Evolutionary conservation across 92 coral and sea anemone genomes (phyloP).

Genomic region (Zoanthus sansibaricus): DNA sequence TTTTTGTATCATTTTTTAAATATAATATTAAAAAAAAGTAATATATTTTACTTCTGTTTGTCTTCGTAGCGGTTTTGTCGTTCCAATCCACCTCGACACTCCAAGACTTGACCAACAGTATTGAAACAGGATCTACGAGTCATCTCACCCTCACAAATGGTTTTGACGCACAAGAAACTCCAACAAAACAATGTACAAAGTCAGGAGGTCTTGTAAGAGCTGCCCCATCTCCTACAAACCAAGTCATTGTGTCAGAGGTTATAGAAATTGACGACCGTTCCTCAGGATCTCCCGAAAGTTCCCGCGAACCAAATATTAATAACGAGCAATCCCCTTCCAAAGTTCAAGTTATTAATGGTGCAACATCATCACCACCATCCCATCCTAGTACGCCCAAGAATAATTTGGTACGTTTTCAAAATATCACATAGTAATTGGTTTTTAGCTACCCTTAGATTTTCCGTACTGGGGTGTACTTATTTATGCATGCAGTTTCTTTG

Average conservation of each 20-base stretch:
- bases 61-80: slow-evolving; percentile 53
- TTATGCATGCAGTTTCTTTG: too few relatives aligned
- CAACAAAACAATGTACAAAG: not conserved
- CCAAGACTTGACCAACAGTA: not conserved
- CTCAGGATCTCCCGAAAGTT: not conserved
- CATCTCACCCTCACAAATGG: slow-evolving; percentile 24
- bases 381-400: not conserved
- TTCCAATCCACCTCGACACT: slow-evolving; percentile 35
- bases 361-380: slow-evolving; percentile 8
- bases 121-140: not conserved
- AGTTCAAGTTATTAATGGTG: not conserved
- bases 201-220: slow-evolving; percentile 87
- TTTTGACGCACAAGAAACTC: not conserved
- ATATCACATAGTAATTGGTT: too few relatives aligned
- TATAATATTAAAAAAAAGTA: not conserved
- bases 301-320: not conserved
- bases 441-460: too few relatives aligned
- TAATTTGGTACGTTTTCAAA: slow-evolving; percentile 8
- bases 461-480: too few relatives aligned
- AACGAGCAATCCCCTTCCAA: not conserved
- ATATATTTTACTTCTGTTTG: not conserved
- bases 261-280: slow-evolving; percentile 3
- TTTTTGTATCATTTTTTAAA: too few relatives aligned
- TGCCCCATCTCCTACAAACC: slow-evolving; percentile 79
- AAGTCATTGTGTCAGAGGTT: not conserved